These are phyloP conservation scores for Aplodontia rufa DNA, from an alignment of 2,113 vertebrate genomes.

Conservation along the genomic window DNA sequence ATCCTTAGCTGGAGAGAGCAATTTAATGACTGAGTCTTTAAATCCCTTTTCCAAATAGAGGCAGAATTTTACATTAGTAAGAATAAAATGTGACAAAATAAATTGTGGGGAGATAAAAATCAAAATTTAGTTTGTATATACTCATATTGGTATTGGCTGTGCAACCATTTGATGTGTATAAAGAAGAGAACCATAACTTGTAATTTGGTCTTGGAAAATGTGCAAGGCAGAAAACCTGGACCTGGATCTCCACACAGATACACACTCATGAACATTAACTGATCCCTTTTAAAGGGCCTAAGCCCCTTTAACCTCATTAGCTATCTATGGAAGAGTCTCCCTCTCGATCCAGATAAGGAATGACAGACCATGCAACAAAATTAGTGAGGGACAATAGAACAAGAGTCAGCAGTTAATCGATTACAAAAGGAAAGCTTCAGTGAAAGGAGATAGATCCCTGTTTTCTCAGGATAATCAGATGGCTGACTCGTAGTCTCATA, in stretches of 20 bases:
- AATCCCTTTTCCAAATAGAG: background rate
- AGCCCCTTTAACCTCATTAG: constrained; percentile 54
- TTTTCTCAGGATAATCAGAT: constrained; percentile 85
- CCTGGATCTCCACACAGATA: background rate
- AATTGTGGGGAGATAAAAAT: constrained; percentile 19
- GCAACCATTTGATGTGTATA: constrained; percentile 26
- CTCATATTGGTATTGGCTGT: background rate
- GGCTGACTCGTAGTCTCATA: constrained; percentile 76
- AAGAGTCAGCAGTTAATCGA: constrained; percentile 81
- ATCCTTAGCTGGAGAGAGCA: background rate
- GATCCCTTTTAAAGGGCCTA: constrained; percentile 59
- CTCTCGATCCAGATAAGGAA: constrained; percentile 76
- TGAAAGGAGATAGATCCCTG: constrained; percentile 77
- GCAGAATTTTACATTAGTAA: background rate
- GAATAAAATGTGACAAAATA: background rate
- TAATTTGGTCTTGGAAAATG: constrained; percentile 1
- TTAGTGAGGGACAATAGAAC: constrained; percentile 84
- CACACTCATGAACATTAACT: constrained; percentile 54
- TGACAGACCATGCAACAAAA: constrained; percentile 81
- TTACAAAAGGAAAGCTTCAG: constrained; percentile 76
- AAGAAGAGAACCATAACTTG: background rate
- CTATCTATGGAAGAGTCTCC: constrained; percentile 76
- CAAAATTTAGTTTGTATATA: constrained; percentile 27
- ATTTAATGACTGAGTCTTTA: background rate
- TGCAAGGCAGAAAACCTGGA: constrained; percentile 11